Evolutionary conservation across 2,888 invertebrate genomes (phyloP).

Genomic region (Synergus laeviventris): DNA sequence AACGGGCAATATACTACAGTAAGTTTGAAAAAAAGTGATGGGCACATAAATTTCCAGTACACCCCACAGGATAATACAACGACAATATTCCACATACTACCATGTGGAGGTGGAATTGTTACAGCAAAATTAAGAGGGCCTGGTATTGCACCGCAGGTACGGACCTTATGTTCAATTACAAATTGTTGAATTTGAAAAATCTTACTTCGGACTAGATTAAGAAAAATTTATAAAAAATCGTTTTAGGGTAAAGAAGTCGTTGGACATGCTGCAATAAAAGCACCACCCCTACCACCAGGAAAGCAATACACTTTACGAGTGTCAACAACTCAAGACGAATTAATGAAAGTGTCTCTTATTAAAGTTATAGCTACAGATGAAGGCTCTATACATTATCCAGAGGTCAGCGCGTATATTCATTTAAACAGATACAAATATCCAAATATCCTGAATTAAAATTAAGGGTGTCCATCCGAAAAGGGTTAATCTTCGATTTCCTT

Average conservation of each 20-base stretch:
- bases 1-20: slow-evolving; percentile 67
- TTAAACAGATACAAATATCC: too few species aligned
- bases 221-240: background rate
- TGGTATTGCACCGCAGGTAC: slow-evolving; percentile 63
- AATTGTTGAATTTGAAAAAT: background rate
- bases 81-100: slow-evolving; percentile 70
- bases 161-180: background rate
- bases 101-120: slow-evolving; percentile 70
- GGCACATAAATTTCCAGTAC: slow-evolving; percentile 71
- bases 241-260: slow-evolving; percentile 68
- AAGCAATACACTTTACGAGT: slow-evolving; percentile 72
- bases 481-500: too few species aligned
- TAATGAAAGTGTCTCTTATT: slow-evolving; percentile 67
- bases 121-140: slow-evolving; percentile 70
- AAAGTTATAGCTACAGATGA: slow-evolving; percentile 71
- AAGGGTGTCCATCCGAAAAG: too few species aligned
- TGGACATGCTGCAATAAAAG: slow-evolving; percentile 67
- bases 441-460: background rate
- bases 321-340: slow-evolving; percentile 68
- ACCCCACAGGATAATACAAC: slow-evolving; percentile 69
- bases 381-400: slow-evolving; percentile 63
- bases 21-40: slow-evolving; percentile 68
- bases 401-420: slow-evolving; percentile 55
- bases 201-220: background rate
- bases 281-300: slow-evolving; percentile 69